Base-by-base conservation (phyloP, 2,797 vertebrate species). In the Ciconia nigra region DNA sequence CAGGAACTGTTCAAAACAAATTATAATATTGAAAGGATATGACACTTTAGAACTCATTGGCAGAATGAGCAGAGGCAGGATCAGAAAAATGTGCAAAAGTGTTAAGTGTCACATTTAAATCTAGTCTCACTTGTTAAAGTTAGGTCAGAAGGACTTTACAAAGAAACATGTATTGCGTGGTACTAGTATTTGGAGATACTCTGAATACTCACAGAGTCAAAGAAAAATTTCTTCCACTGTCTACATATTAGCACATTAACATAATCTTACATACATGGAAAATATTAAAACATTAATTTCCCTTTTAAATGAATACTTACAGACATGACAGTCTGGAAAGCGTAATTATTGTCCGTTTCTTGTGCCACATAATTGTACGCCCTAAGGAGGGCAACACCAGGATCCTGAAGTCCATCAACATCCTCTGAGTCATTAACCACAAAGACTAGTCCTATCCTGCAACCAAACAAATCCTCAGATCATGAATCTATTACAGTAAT, bases 291-390 rank as follows among this genome's bases (percentile, higher is more conserved):
- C 10, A 59, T 58, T 42, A 0, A 59, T 69, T 63, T 74, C 15
- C 26, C 85, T 86, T 91, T 78, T 78, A 63, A 95, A 92, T 44
- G 14, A 84, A 93, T 87, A 98, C 99, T 98, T 98, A 99, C 99
- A 9, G 99, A 98, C 92, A 99, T 98, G 89, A 99, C 90, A 3
- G 98, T 98, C 84, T 99, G 99, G 85, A 99, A 99, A 11, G 99
- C 99, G 1, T 98, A 98, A 93, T 98, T 99, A 91, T 98, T 98
- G 97, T 99, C 99, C 97, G 98, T 97, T 97, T 99, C 99, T 57
- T 99, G 99, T 15, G 98, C 97, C 92, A 99, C 98, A 71, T 99
- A 99, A 98, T 99, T 99, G 97, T 99, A 99, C 2, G 99, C 99
- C 92, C 99, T 98, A 33, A 99, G 98, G 73, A 99, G 96, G 11